Evolutionary conservation across 2,113 vertebrate genomes (phyloP), one percentile per base, ranked within the genome.

Genomic region (Leptobrachium ailaonicum): DNA sequence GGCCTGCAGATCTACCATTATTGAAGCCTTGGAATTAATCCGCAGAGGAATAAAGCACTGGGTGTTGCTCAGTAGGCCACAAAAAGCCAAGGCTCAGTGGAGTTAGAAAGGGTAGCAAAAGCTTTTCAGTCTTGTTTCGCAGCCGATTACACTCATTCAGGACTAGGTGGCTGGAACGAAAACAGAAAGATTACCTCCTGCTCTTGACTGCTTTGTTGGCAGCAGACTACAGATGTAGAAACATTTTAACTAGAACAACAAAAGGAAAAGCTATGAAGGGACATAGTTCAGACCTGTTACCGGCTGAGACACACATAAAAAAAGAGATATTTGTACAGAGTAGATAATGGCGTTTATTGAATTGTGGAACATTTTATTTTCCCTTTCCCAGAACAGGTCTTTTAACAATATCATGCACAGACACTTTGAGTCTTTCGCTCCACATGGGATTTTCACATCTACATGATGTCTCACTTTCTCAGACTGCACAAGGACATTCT

Each of bases 81-180:
- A 83, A 82, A 86, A 79, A 87, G 83, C 82, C 82, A 53, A 82
- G 44, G 64, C 4, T 7, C 78, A 14, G 77, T 60, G 80, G 82
- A 84, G 74, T 85, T 82, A 87, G 83, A 85, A 83, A 83, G 85
- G 83, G 85, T 80, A 85, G 84, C 74, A 83, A 85, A 84, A 87
- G 71, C 70, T 90, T 85, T 84, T 76, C 81, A 83, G 81, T 77
- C 64, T 20, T 12, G 63, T 83, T 90, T 88, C 84, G 86, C 86
- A 85, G 86, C 87, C 83, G 85, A 88, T 89, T 90, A 87, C 90
- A 84, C 84, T 87, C 85, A 89, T 87, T 89, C 82, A 86, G 80
- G 84, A 71, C 81, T 80, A 71, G 85, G 84, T 82, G 87, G 80
- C 84, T 81, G 82, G 86, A 88, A 86, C 82, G 85, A 89, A 90